Evolutionary conservation across 2,888 invertebrate species (phyloP), one percentile per base, ranked within the genome.

Genomic region (Lycocerus yunnanus): DNA sequence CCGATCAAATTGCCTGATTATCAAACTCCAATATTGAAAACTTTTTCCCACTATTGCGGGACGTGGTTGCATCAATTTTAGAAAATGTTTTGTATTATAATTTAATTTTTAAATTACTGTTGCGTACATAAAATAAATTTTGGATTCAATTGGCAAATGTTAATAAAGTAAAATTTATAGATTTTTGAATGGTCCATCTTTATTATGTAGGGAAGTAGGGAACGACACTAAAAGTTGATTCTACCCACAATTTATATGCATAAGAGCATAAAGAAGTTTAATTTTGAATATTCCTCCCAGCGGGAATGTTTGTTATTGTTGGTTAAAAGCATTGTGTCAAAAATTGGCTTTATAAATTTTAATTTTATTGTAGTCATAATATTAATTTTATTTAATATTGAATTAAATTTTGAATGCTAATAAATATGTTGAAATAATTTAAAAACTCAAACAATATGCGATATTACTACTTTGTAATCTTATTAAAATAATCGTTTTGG

Each of bases 241-340:
- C 72, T 68, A 58, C 73, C 75, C 71, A 79, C 75, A 75, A 75
- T 71, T 77, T 75, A 76, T 73, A 71, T 69, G 71, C 71, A 76
- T 74, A 70, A 77, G 69, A 67, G 73, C 73, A 76, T 76, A 76
- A 78, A 71, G 77, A 76, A 78, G 74, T 77, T 77, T 76, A 78
- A 77, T 78, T 76, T 78, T 75, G 75, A 75, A 73, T 70, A 69
- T 43, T 2, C 58, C 66, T 65, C 79, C 15, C 79, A 78, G 79
- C 79, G 76, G 77, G 79, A 77, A 74, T 75, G 77, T 78, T 78
- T 78, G 77, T 78, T 76, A 70, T 76, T 74, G 76, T 70, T 43
- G 43, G n/a, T 43, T 43, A 43, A 43, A 59, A 27, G 69, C 59
- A 76, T 76, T 76, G 78, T 78, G 74, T 58, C 63, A 58, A 66